phyloP scores from a whole-genome alignment of 2,113 vertebrate species.

The Micronycteris hirsuta region DNA sequence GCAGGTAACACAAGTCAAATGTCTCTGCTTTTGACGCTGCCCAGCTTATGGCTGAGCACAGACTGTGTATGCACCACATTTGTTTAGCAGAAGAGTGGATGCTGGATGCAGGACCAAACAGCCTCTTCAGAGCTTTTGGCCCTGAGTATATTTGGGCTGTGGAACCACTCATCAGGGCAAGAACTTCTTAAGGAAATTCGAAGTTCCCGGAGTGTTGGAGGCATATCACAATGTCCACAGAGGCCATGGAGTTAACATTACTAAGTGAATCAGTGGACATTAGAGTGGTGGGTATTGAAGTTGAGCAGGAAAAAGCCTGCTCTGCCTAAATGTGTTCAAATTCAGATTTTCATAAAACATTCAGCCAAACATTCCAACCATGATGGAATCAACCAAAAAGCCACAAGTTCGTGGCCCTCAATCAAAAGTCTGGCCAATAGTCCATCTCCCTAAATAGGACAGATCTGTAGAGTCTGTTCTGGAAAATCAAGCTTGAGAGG shows the following conservation, averaged over 20 bases:
- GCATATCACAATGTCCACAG: background rate
- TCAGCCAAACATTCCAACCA: background rate
- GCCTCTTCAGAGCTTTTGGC: background rate
- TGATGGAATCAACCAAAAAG: background rate
- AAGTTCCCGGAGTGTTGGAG: background rate
- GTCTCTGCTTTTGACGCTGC: background rate
- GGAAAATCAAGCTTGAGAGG: background rate
- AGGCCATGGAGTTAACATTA: background rate
- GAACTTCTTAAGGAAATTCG: slow-evolving; percentile 13
- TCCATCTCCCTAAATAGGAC: background rate
- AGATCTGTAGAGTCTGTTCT: background rate
- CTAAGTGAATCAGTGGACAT: background rate
- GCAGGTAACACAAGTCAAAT: background rate
- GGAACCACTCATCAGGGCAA: background rate
- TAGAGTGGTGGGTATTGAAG: background rate
- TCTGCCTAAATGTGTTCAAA: background rate
- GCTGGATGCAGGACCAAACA: background rate
- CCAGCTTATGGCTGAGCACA: background rate
- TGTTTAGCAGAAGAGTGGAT: background rate
- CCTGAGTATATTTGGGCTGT: background rate
- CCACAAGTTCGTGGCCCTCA: background rate
- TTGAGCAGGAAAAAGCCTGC: background rate
- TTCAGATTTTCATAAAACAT: slow-evolving; percentile 9
- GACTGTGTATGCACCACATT: background rate
- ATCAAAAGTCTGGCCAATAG: background rate